Base-by-base conservation (phyloP, 2,113 vertebrate genomes). In the Neotoma lepida region DNA sequence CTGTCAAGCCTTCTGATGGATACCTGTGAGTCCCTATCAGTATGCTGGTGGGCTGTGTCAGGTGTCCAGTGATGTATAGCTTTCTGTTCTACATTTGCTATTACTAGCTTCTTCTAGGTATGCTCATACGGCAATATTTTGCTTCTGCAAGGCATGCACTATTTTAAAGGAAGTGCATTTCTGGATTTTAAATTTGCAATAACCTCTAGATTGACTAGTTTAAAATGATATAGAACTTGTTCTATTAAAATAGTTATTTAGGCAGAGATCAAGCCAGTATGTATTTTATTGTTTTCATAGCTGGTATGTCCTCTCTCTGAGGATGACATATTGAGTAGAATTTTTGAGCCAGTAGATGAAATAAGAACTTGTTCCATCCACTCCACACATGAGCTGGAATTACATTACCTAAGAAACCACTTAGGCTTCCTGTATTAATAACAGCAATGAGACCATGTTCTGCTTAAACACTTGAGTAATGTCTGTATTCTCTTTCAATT, bases 151-250 rank as follows among this genome's bases (percentile, higher is more conserved):
- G 54, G 26, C 39, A 76, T 61, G 26, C 44, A 54, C 24, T 92
- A 46, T 88, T n/a, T 49, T 49, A 86, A 93, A 73, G 24, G 10
- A 93, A 96, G 84, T 39, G 9, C 9, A 17, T 63, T 91, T 93
- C 73, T 39, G 86, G 71, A 86, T 41, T 95, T 61, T 80, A 91
- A 89, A 64, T 77, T 54, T 54, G 68, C 73, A 10, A 56, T 66
- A 33, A 66, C 58, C 33, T 86, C 66, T 86, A 70, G 4, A 68
- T 51, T 90, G 61, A n/a, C 35, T 82, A 33, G 86, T 92, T 78
- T 58, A n/a, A 96, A 77, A 70, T 77, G 7, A 51, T 84, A 74
- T 1, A 68, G 39, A 84, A 86, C 39, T 49, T n/a, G 17, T 73
- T 93, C 54, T 18, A 76, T 81, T 64, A 81, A 74, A 93, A 70